Percentiles rank a stretch among this genome's conserved stretches.
Evolutionary conservation across 2,113 vertebrate species (phyloP).

Genomic region (Hyla sarda): DNA sequence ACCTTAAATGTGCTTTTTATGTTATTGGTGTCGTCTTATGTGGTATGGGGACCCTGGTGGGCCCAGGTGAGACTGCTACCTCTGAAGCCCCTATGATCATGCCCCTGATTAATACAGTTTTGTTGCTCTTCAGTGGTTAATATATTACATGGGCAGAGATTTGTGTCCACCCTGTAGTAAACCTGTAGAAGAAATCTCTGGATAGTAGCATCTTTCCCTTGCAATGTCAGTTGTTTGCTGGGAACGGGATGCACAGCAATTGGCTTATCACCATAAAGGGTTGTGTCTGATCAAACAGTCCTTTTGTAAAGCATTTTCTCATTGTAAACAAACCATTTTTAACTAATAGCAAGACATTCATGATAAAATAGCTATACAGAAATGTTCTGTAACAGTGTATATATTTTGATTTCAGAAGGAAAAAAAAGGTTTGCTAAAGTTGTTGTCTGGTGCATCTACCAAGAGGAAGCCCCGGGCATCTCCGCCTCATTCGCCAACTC

Average conservation of each 20-base stretch:
- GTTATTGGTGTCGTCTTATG: no score
- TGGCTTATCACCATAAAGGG: not conserved
- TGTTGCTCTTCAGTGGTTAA: not conserved
- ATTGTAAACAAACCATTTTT: not conserved
- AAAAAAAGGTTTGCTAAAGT: conserved; percentile 93
- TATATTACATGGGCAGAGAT: not conserved
- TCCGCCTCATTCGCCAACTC: conserved; percentile 90
- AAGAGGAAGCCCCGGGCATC: conserved; percentile 91
- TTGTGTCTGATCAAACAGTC: not conserved
- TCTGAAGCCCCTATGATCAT: no score
- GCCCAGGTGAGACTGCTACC: no score
- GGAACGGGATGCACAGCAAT: not conserved
- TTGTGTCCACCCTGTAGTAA: not conserved
- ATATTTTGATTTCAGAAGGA: conserved; percentile 80
- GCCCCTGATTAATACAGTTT: no score
- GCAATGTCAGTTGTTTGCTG: not conserved
- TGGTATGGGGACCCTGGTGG: no score
- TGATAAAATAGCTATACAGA: not conserved
- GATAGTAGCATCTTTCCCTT: no score
- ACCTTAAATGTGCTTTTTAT: no score
- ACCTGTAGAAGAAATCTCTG: not conserved
- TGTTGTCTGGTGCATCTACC: conserved; percentile 88
- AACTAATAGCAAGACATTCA: no score
- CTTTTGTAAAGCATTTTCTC: not conserved
- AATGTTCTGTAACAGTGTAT: not conserved